phyloP scores from a whole-genome alignment of 2,888 invertebrate species.

The Eristalinus sepulchralis region DNA sequence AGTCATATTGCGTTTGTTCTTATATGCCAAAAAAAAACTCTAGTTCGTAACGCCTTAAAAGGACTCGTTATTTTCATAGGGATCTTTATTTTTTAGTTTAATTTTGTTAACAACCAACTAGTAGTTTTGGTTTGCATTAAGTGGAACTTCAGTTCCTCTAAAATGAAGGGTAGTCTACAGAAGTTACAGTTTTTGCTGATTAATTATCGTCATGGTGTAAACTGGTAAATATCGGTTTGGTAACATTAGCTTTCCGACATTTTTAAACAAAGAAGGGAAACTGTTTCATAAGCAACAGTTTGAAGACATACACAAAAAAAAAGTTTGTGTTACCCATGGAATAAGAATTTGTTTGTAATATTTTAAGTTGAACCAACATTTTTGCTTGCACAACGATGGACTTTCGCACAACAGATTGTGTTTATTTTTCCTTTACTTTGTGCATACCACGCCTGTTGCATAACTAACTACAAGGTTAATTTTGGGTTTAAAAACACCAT shows the following conservation, averaged over 20 bases:
- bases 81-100: too few species aligned
- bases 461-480: neutral
- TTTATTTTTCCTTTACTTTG: neutral
- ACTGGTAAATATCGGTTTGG: neutral
- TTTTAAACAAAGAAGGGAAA: too few species aligned
- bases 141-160: neutral
- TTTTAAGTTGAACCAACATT: neutral
- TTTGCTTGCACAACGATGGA: neutral
- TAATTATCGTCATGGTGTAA: neutral
- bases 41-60: too few species aligned
- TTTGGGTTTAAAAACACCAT: neutral
- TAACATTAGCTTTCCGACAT: neutral
- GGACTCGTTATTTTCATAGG: too few species aligned
- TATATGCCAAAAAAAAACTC: too few species aligned
- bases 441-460: neutral
- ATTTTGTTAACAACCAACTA: neutral
- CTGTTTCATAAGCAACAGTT: neutral
- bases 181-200: too few species aligned
- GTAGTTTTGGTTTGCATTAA: neutral
- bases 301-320: neutral
- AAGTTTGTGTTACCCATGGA: neutral
- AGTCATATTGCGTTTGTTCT: too few species aligned
- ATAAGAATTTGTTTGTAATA: neutral
- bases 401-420: neutral
- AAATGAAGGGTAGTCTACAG: neutral